Base-by-base conservation (phyloP, 2,113 vertebrate species). In the Ptilorrhoa leucosticta region DNA sequence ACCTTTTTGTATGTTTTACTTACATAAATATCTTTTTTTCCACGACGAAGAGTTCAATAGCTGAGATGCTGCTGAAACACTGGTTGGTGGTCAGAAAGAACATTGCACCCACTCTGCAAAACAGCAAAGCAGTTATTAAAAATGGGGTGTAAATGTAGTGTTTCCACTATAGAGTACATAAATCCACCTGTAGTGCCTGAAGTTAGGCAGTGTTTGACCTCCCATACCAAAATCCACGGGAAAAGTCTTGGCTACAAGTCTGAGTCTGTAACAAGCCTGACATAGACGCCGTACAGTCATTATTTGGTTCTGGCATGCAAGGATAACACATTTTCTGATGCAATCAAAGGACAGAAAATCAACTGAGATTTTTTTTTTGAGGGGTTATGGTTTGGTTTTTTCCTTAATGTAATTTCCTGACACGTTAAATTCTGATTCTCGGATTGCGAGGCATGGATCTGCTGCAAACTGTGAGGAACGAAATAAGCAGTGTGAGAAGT, bases 1-100 rank as follows among this genome's bases (percentile, higher is more conserved):
- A 42, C 1, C 1, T 30, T 75, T n/a, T 12, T 18, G 15, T 10
- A 24, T n/a, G 8, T 17, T 72, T 39, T 58, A 98, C 99, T 98
- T 94, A 99, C 99, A 93, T 98, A 87, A 99, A 99, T 79, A 99
- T 98, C 82, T 99, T 99, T 75, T 99, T 99, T 95, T 99, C 99
- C 0, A 98, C 69, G 66, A 99, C 97, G 13, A 99, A 99, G 87
- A 99, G 99, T 54, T 99, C 99, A 40, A 99, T 98, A 0, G 99
- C 98, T 0, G 99, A 98, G 70, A 99, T 33, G 0, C 99, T 98
- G 92, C 97, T 98, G 97, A 99, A 99, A 72, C 99, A 99, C 98
- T 99, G 99, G 86, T 99, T 99, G n/a, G 98, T 98, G 1, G 97
- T 98, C 91, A 99, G 87, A 90, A 99, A 99, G 97, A 99, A 99